phyloP scores from a whole-genome alignment of 2,113 vertebrate species.

The Bagarius yarrelli region DNA sequence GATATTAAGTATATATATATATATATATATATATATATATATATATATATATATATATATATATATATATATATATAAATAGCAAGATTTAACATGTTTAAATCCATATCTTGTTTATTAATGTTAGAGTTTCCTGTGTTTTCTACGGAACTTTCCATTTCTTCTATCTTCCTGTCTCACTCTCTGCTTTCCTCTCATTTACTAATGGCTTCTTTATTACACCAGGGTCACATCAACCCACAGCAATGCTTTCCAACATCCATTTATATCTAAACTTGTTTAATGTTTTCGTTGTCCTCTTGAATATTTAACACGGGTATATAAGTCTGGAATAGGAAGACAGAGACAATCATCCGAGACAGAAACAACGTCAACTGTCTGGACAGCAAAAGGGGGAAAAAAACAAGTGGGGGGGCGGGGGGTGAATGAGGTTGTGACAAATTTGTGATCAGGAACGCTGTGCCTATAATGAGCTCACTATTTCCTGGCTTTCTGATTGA shows the following conservation, averaged over 20 bases:
- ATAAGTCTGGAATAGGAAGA: constrained; percentile 46
- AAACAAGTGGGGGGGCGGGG: not conserved
- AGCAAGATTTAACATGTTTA: not conserved
- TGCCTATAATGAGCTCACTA: constrained; percentile 75
- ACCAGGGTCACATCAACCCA: constrained; percentile 54
- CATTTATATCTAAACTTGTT: constrained; percentile 37
- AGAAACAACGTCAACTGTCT: constrained; percentile 24
- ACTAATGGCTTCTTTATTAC: constrained; percentile 54
- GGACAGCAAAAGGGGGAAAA: constrained; percentile 29
- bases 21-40: too few relatives aligned
- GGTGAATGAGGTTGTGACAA: constrained; percentile 47
- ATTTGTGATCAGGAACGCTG: constrained; percentile 75
- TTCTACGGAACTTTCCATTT: not conserved
- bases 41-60: too few relatives aligned
- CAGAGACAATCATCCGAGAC: not conserved
- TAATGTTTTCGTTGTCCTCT: not conserved
- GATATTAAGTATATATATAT: not conserved
- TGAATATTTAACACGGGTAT: constrained; percentile 21
- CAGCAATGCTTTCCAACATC: constrained; percentile 60
- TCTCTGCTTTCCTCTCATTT: not conserved
- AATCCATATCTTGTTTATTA: not conserved
- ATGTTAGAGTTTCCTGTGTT: not conserved
- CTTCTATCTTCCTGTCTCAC: not conserved
- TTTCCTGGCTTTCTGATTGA: constrained; percentile 73
- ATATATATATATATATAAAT: too few relatives aligned